phyloP scores from a whole-genome alignment of 2,888 invertebrate genomes.

The Abscondita cerata region DNA sequence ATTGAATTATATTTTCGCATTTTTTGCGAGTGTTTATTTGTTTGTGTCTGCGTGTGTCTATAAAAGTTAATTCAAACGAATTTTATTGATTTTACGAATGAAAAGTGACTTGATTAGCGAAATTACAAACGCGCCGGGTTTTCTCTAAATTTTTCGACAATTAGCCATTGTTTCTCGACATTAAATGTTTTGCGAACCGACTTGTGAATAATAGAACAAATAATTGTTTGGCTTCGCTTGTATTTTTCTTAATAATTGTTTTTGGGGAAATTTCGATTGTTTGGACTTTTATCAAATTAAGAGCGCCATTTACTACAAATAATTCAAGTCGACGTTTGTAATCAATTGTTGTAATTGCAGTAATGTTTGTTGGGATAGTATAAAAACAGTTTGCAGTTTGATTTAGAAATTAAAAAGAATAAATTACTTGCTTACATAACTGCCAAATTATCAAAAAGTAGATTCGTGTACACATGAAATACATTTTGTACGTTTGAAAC shows the following conservation, averaged over 20 bases:
- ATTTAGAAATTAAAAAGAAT: too few species aligned
- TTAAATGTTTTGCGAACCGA: constrained; percentile 6
- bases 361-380: too few species aligned
- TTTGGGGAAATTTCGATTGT: not conserved
- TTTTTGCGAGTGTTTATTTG: too few species aligned
- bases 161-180: constrained; percentile 18
- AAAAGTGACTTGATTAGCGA: constrained; percentile 15
- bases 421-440: too few species aligned
- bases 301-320: not conserved
- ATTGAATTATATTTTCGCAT: constrained; percentile 18
- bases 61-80: constrained; percentile 4
- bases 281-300: not conserved
- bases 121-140: constrained; percentile 8
- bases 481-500: too few species aligned
- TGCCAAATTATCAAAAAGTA: too few species aligned
- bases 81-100: not conserved
- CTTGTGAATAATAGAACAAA: constrained; percentile 17
- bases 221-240: constrained; percentile 8
- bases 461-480: too few species aligned
- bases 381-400: too few species aligned
- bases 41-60: too few species aligned
- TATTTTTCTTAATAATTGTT: not conserved
- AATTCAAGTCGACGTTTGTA: not conserved
- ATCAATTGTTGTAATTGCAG: not conserved
- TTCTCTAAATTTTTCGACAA: constrained; percentile 15